Percentiles rank a stretch among this genome's conserved stretches.
These are phyloP conservation scores for Ornithorhynchus anatinus DNA, from an alignment of 2,113 vertebrate species.

Conservation along the genomic window DNA sequence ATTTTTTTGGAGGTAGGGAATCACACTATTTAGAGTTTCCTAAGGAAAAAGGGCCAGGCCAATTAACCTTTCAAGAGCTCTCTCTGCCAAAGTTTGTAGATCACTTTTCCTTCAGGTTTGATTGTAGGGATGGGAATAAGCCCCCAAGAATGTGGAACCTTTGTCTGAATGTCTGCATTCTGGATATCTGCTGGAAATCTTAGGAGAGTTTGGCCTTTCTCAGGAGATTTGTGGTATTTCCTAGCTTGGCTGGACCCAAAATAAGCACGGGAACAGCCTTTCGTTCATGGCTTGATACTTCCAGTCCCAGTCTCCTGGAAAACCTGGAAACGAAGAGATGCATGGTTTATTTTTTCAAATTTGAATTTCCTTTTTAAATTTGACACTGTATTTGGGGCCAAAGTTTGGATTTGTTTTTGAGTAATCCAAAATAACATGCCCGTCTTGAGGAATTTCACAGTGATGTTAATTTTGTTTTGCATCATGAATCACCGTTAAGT, in stretches of 20 bases:
- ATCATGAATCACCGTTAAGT: slow-evolving; percentile 36
- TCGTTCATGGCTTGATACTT: neutral
- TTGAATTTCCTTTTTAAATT: slow-evolving; percentile 6
- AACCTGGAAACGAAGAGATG: neutral
- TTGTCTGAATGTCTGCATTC: neutral
- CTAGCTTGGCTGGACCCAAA: neutral
- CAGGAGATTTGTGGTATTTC: neutral
- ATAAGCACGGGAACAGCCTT: neutral
- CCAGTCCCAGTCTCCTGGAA: neutral
- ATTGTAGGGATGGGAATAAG: neutral
- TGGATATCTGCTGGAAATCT: slow-evolving; percentile 4
- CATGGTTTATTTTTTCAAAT: neutral
- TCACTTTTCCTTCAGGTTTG: neutral
- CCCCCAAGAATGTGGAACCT: neutral
- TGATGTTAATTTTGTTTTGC: slow-evolving; percentile 46
- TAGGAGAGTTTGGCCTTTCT: neutral
- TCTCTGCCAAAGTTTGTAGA: neutral
- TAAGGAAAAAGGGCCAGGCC: too few species aligned
- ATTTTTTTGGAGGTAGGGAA: too few species aligned
- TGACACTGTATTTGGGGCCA: slow-evolving; percentile 25
- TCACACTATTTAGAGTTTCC: too few species aligned
- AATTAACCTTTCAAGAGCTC: too few species aligned
- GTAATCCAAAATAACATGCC: slow-evolving; percentile 35
- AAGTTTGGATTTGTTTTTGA: slow-evolving; percentile 49
- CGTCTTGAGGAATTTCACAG: slow-evolving; percentile 26